Percentiles rank a stretch among this genome's conserved stretches.
phyloP scores from a whole-genome alignment of 2,797 vertebrate genomes.

The Cottoperca gobio region DNA sequence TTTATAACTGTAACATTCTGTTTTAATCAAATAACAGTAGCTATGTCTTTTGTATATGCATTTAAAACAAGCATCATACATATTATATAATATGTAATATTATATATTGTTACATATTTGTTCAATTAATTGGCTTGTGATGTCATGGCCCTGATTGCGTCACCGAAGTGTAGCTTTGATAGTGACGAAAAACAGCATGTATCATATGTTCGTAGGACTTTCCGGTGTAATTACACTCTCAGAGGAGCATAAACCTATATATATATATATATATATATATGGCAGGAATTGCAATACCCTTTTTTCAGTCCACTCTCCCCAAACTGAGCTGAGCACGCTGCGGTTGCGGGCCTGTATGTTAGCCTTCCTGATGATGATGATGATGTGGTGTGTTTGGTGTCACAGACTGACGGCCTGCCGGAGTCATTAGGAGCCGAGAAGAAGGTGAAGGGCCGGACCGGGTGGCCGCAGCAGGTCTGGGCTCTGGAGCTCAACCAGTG shows the following conservation, averaged over 20 bases:
- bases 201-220: accelerated
- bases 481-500: slow-evolving; percentile 95
- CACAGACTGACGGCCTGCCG: slow-evolving; percentile 87
- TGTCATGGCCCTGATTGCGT: slow-evolving; percentile 2
- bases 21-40: not conserved
- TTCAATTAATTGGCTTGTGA: not conserved
- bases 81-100: not conserved
- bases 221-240: too few relatives aligned
- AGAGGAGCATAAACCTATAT: not conserved
- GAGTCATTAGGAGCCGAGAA: slow-evolving; percentile 88
- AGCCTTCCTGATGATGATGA: not conserved
- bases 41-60: too few relatives aligned
- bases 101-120: not conserved
- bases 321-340: not conserved
- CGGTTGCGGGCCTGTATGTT: not conserved
- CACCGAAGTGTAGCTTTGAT: not conserved
- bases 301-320: too few relatives aligned
- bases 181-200: not conserved
- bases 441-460: slow-evolving; percentile 93
- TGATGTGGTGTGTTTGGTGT: not conserved
- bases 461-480: slow-evolving; percentile 98
- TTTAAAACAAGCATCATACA: not conserved
- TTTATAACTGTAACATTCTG: too few relatives aligned
- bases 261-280: not conserved
- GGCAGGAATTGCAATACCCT: not conserved